Evolutionary conservation across 2,797 vertebrate genomes (phyloP).

Genomic region (Manis javanica): DNA sequence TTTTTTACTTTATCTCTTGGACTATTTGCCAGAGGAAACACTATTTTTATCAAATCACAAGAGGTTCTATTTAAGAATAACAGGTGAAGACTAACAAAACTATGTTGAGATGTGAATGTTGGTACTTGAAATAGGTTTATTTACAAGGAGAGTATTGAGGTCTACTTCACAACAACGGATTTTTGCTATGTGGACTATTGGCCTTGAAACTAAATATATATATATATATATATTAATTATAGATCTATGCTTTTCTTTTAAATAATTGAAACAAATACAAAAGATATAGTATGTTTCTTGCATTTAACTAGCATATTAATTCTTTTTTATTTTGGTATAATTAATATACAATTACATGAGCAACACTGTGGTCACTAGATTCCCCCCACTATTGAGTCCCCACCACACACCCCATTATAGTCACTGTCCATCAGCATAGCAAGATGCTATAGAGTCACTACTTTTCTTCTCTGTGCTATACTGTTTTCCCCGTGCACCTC

Average conservation of each 20-base stretch:
- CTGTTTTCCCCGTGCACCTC: no score
- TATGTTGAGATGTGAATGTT: not conserved
- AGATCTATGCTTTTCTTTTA: not conserved
- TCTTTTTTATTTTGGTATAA: no score
- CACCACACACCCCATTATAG: no score
- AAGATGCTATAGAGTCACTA: no score
- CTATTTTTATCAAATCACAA: not conserved
- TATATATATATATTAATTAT: not conserved
- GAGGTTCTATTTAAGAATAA: not conserved
- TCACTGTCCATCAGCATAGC: no score
- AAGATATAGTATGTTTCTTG: not conserved
- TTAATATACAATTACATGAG: no score
- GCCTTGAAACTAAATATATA: not conserved
- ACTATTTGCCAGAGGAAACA: not conserved
- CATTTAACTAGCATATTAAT: not conserved
- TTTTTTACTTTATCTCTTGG: not conserved
- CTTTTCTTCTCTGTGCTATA: no score
- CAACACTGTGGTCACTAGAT: no score
- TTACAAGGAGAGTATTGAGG: not conserved
- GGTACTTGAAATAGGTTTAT: not conserved
- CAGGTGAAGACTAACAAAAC: not conserved
- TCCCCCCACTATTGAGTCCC: no score
- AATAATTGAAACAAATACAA: not conserved
- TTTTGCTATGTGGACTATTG: not conserved
- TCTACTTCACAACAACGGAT: not conserved